Conservation (phyloP, 2,113 vertebrate species). For the Caranx melampygus region DNA sequence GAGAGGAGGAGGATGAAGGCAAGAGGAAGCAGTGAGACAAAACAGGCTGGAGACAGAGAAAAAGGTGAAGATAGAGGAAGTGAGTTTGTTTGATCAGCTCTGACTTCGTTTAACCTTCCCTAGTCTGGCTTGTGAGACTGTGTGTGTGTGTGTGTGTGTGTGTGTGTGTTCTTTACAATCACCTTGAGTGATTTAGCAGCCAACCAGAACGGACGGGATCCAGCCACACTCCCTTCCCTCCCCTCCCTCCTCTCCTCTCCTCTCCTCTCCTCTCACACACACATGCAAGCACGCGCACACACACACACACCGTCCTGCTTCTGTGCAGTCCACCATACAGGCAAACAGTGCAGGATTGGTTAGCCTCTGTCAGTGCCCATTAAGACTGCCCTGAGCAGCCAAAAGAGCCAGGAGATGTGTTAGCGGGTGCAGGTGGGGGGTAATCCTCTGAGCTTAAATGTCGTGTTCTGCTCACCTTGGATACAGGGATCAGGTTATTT, state of each 20-base stretch:
- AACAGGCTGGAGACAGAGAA: constrained; percentile 24
- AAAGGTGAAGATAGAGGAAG: constrained; percentile 24
- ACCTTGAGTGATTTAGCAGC: constrained; percentile 81
- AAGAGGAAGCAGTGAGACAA: constrained; percentile 12
- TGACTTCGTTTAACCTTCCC: constrained; percentile 75
- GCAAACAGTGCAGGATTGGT: constrained; percentile 36
- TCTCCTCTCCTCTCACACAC: background rate
- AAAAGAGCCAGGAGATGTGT: constrained; percentile 31
- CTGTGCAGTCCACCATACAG: constrained; percentile 20
- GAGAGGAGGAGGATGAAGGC: constrained; percentile 1
- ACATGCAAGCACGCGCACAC: constrained; percentile 2
- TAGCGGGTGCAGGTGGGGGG: constrained; percentile 27
- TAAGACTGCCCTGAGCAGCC: constrained; percentile 28
- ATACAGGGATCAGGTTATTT: constrained; percentile 49
- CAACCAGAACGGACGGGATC: constrained; percentile 75
- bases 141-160: constrained; percentile 32
- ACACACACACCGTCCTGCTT: background rate
- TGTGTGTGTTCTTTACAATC: constrained; percentile 58
- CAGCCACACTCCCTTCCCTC: background rate
- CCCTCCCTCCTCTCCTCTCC: background rate
- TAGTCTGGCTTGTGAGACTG: constrained; percentile 34
- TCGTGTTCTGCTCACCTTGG: constrained; percentile 40
- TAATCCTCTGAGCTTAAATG: constrained; percentile 56
- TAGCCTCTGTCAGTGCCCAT: constrained; percentile 45
- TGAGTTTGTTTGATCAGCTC: constrained; percentile 69